A percentile compares a stretch with the other conserved stretches of the same genome.
phyloP scores from a whole-genome alignment of 92 coral and sea anemone species.

The Porites lobata region DNA sequence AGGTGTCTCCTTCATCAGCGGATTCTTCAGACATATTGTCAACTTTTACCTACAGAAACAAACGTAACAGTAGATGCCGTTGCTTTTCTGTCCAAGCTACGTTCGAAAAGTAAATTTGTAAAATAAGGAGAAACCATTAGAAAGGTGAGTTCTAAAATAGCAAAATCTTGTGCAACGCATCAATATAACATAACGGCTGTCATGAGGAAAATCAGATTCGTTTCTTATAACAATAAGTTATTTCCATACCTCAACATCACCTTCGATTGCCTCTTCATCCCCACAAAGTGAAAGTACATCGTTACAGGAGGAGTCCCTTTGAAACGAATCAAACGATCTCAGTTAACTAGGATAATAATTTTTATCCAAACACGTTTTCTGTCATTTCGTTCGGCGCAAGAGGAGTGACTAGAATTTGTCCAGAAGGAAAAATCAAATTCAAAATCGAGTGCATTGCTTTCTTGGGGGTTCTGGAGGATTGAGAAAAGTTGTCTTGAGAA shows the following conservation, averaged over 20 bases:
- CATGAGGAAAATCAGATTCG: not conserved
- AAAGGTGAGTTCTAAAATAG: too few relatives aligned
- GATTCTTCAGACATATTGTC: conserved; percentile 74
- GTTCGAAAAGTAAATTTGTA: not conserved
- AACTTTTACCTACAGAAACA: conserved; percentile 29
- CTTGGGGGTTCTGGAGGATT: too few relatives aligned
- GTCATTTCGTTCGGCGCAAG: too few relatives aligned
- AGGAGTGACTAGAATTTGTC: too few relatives aligned
- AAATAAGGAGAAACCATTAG: too few relatives aligned
- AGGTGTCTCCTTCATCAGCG: conserved; percentile 58
- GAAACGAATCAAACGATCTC: not conserved
- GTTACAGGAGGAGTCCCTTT: conserved; percentile 80
- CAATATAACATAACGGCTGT: not conserved
- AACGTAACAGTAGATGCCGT: not conserved
- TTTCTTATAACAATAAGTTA: too few relatives aligned
- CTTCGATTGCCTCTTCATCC: conserved; percentile 81
- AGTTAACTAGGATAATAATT: too few relatives aligned
- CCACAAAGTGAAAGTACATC: conserved; percentile 89
- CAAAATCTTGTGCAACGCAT: too few relatives aligned
- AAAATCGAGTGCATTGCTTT: too few relatives aligned
- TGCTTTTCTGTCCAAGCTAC: not conserved
- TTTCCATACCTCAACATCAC: conserved; percentile 66
- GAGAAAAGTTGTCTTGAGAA: too few relatives aligned
- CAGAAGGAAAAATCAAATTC: too few relatives aligned
- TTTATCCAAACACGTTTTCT: not conserved